Evolutionary conservation across 2,797 vertebrate genomes (phyloP), one percentile per base, ranked within the genome.

Genomic region (Gallinago stenura): DNA sequence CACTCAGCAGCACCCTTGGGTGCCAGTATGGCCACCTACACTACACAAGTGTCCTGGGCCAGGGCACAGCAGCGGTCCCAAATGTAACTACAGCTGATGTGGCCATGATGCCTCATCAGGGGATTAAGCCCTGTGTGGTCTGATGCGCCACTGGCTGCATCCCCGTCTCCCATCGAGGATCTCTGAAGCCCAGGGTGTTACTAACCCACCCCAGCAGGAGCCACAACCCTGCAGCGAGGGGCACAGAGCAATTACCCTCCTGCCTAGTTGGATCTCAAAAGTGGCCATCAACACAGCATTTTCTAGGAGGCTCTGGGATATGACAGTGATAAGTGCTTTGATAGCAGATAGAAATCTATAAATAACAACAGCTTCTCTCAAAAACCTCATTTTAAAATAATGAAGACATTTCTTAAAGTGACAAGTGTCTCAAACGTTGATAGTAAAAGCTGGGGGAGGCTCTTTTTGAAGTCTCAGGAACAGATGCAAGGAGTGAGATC

Each of bases 301-400:
- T 62, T 21, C 46, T 35, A n/a, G 70, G 56, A 87, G 78, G 53
- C 79, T 86, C 48, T 50, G 37, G 39, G 45, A 50, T 71, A 8
- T 85, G 87, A 68, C 87, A 90, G 71, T 25, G 89, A 37, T 50
- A 85, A 94, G 71, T 70, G 82, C 83, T 83, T 72, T 53, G 75
- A 80, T 20, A 85, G 90, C 89, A 94, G 89, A 92, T 66, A 90
- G 37, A 68, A 82, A 90, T 82, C 92, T 87, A 92, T 93, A 96
- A 96, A 90, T 95, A 96, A 96, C 83, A 96, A 92, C 84, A 73
- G 81, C 70, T 95, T 90, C 60, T 77, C 64, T 85, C 81, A 85
- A 84, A 73, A 64, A 46, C 7, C 78, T 90, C 50, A 69, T 72
- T 91, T 93, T 87, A 89, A 90, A 96, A 82, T 94, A 89, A 96